phyloP scores from a whole-genome alignment of 2,888 invertebrate species.

The Ptychoptera contaminata region DNA sequence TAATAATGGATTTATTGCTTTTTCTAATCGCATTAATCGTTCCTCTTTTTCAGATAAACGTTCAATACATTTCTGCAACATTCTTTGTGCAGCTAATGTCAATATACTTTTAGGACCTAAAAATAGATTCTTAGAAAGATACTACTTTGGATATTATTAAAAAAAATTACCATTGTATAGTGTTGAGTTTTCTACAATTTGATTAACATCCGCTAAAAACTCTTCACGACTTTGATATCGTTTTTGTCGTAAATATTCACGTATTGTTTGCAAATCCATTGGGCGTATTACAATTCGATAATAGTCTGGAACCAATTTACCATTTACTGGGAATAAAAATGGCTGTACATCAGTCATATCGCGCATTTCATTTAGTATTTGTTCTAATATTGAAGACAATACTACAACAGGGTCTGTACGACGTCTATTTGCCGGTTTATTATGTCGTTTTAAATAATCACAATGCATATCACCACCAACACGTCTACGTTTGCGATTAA shows the following conservation, averaged over 20 bases:
- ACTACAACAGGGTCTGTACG: conserved; percentile 95
- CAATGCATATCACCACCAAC: conserved; percentile 55
- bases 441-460: conserved; percentile 76
- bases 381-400: conserved; percentile 77
- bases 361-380: conserved; percentile 82
- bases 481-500: conserved; percentile 46
- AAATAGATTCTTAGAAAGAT: conserved; percentile 8
- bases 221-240: conserved; percentile 92
- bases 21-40: conserved; percentile 86
- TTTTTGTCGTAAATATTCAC: conserved; percentile 75
- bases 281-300: conserved; percentile 81
- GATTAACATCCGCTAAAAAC: conserved; percentile 87
- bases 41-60: conserved; percentile 86
- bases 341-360: conserved; percentile 83
- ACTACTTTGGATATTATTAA: neutral
- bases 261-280: conserved; percentile 93
- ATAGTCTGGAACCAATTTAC: conserved; percentile 89
- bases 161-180: conserved; percentile 63
- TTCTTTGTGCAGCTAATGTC: conserved; percentile 73
- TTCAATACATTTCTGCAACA: conserved; percentile 78
- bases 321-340: conserved; percentile 87
- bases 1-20: conserved; percentile 93
- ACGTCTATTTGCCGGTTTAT: conserved; percentile 71
- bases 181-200: conserved; percentile 89
- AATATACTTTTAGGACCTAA: conserved; percentile 62